phyloP scores from a whole-genome alignment of 2,797 vertebrate species.

The Echiichthys vipera region DNA sequence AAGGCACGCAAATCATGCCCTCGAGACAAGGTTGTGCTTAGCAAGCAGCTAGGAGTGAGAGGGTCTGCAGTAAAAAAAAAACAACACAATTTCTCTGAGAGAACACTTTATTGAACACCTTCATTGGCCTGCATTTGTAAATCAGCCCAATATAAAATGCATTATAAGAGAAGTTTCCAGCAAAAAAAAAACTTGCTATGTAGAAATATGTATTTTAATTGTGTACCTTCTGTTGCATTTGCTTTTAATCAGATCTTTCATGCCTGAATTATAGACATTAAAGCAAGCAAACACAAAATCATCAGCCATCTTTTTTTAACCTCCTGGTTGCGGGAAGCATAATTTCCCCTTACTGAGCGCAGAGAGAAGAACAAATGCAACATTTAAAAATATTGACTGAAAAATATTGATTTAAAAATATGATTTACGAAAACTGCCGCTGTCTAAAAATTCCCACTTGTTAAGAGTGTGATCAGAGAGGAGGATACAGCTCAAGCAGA shows the following conservation, averaged over 20 bases:
- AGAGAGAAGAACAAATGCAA: background rate
- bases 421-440: constrained; percentile 19
- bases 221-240: background rate
- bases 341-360: constrained; percentile 2
- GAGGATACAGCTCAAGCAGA: constrained; percentile 34
- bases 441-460: constrained; percentile 22
- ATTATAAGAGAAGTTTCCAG: background rate
- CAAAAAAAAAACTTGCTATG: background rate
- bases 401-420: constrained; percentile 23
- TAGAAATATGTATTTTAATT: background rate
- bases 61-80: constrained; percentile 40
- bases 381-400: constrained; percentile 2
- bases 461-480: constrained; percentile 43
- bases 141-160: constrained; percentile 8
- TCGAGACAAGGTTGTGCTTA: constrained; percentile 64
- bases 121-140: constrained; percentile 7
- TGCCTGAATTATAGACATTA: background rate
- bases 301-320: background rate
- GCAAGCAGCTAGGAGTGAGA: constrained; percentile 52
- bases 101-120: constrained; percentile 7
- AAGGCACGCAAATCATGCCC: constrained; percentile 58
- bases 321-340: background rate
- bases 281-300: background rate
- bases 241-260: background rate
- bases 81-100: constrained; percentile 27